These are phyloP conservation scores for Melinopterus prodromus DNA, from an alignment of 2,888 invertebrate genomes.

Conservation along the genomic window DNA sequence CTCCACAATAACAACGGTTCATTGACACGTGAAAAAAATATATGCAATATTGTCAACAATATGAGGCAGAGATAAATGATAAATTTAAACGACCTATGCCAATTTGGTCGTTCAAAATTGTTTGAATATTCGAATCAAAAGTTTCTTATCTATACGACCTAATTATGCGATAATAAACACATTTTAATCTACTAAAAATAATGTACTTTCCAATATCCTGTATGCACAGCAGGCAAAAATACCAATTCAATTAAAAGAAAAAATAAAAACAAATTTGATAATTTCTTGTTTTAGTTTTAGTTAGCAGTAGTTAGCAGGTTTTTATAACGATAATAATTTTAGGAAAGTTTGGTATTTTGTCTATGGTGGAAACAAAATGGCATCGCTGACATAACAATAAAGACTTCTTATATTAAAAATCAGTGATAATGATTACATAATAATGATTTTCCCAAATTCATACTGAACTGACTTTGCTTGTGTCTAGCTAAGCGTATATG, in stretches of 20 bases:
- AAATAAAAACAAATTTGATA: background rate
- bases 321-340: too few relatives aligned
- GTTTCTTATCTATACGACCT: background rate
- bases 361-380: too few relatives aligned
- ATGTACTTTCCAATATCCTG: background rate
- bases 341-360: too few relatives aligned
- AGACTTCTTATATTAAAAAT: too few relatives aligned
- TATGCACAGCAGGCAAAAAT: background rate
- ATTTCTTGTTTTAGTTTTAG: background rate
- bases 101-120: background rate
- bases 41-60: background rate
- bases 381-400: too few relatives aligned
- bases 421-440: too few relatives aligned
- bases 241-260: background rate
- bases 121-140: background rate
- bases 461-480: too few relatives aligned
- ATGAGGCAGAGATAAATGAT: background rate
- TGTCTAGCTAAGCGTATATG: too few relatives aligned
- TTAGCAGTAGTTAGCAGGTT: too few relatives aligned
- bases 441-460: too few relatives aligned
- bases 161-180: background rate
- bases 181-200: background rate
- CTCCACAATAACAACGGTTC: background rate
- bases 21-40: background rate
- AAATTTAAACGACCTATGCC: background rate